Conservation (phyloP, 2,797 vertebrate species). For the Bucorvus abyssinicus region DNA sequence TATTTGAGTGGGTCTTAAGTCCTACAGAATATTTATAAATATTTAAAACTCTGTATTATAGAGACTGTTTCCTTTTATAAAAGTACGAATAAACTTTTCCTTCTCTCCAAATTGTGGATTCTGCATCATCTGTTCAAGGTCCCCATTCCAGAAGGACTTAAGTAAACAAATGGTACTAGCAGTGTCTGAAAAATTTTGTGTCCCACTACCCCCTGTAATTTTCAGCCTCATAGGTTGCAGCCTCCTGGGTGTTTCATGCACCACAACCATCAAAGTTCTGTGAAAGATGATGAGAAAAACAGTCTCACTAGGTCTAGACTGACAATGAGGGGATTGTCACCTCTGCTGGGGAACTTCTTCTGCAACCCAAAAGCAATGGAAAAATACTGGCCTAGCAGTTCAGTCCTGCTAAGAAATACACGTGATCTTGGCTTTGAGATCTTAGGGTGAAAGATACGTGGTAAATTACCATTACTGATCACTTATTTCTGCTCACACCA, state of each 20-base stretch:
- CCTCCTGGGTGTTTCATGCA: background rate
- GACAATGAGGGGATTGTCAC: background rate
- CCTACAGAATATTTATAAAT: conserved; percentile 83
- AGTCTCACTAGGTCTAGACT: background rate
- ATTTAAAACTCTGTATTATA: conserved; percentile 74
- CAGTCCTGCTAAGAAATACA: background rate
- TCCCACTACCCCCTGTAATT: background rate
- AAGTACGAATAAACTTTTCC: conserved; percentile 70
- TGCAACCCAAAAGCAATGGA: background rate
- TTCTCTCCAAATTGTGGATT: conserved; percentile 21
- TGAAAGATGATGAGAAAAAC: background rate
- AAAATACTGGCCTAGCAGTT: background rate
- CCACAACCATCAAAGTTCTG: background rate
- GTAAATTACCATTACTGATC: background rate
- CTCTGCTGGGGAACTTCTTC: background rate
- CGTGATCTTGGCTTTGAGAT: background rate
- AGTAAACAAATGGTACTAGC: background rate
- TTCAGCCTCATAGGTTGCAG: background rate
- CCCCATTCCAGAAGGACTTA: background rate
- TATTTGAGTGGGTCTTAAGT: conserved; percentile 81
- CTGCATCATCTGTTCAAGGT: background rate
- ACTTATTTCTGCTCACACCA: background rate
- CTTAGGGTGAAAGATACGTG: background rate
- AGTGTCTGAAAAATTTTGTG: background rate
- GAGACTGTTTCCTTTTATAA: conserved; percentile 43